phyloP scores from a whole-genome alignment of 2,113 vertebrate species.

The Lampris incognitus region DNA sequence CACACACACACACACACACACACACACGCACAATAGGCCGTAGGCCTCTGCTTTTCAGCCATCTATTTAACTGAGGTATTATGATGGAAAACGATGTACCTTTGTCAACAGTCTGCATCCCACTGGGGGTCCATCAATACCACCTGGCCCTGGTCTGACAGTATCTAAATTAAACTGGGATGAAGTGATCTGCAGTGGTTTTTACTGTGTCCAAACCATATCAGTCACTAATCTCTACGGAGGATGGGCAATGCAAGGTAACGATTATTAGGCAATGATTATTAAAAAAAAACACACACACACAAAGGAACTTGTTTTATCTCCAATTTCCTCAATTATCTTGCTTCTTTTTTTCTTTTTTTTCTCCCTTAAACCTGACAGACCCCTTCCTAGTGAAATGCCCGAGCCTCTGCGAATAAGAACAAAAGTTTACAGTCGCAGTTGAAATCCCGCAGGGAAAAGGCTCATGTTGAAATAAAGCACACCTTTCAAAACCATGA shows the following conservation, averaged over 20 bases:
- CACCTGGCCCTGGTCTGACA: neutral
- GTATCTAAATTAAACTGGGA: no score
- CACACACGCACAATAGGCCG: no score
- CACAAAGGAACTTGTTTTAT: no score
- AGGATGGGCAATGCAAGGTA: neutral
- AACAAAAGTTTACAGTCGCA: neutral
- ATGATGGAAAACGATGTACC: neutral
- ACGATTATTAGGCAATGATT: no score
- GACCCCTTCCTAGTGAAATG: neutral
- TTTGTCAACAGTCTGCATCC: neutral
- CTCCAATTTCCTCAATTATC: neutral
- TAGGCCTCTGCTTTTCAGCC: neutral
- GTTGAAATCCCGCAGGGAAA: conserved; percentile 10
- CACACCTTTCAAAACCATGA: conserved; percentile 31
- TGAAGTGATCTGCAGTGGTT: no score
- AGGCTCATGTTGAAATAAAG: conserved; percentile 40
- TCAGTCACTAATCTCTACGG: no score
- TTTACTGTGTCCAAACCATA: neutral
- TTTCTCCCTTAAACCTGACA: neutral
- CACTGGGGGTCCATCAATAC: neutral
- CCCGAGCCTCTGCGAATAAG: neutral
- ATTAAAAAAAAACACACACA: neutral
- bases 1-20: no score
- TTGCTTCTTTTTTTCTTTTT: neutral
- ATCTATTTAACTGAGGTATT: neutral